A percentile compares a stretch with the other conserved stretches of the same genome.
Evolutionary conservation across 2,888 invertebrate species (phyloP).

Genomic region (Pammene fasciana): DNA sequence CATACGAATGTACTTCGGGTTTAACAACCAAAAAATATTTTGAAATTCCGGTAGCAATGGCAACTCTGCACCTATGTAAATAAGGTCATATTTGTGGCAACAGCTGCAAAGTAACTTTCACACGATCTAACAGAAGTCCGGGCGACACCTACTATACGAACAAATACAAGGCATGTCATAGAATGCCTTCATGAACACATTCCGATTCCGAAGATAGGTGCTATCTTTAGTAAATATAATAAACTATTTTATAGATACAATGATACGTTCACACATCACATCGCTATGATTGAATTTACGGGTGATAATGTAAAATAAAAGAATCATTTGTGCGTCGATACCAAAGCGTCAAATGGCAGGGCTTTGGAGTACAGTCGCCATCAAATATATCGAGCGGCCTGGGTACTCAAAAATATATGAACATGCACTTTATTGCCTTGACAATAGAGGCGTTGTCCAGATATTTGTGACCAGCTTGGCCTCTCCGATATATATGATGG

Average conservation of each 20-base stretch:
- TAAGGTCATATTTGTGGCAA: conserved; percentile 31
- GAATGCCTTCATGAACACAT: conserved; percentile 67
- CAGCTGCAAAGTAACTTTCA: conserved; percentile 44
- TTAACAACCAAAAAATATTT: neutral
- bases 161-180: conserved; percentile 61
- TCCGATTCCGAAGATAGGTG: no score
- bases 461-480: no score
- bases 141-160: conserved; percentile 48
- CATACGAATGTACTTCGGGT: neutral
- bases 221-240: conserved; percentile 51
- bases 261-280: conserved; percentile 27
- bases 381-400: no score
- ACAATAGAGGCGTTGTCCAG: no score
- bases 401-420: no score
- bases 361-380: conserved; percentile 1
- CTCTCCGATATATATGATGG: no score
- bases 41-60: conserved; percentile 18
- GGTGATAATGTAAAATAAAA: conserved; percentile 1
- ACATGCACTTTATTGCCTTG: no score
- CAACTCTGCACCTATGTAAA: conserved; percentile 31
- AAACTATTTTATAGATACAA: conserved; percentile 32
- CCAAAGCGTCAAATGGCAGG: neutral
- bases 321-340: conserved; percentile 29
- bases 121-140: conserved; percentile 58
- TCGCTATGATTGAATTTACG: conserved; percentile 13